Percentiles rank a stretch among this genome's conserved stretches.
These are phyloP conservation scores for Drosophila auraria DNA, from an alignment of 1,140 invertebrate species.

Conservation along the genomic window DNA sequence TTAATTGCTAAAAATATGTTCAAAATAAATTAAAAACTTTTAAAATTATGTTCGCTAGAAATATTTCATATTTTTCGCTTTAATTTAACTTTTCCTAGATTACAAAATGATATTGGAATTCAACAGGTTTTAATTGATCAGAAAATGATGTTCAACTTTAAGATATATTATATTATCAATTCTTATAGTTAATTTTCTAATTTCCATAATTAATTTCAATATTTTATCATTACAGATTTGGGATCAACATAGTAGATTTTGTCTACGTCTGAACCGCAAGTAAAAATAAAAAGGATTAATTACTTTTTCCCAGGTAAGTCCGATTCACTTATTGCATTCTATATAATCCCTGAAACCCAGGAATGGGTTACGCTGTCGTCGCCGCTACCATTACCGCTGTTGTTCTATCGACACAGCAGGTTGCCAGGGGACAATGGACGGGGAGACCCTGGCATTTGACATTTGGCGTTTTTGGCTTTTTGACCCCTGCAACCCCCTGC, in stretches of 20 bases:
- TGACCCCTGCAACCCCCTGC: constrained; percentile 50
- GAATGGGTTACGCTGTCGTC: constrained; percentile 24
- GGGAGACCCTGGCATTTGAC: constrained; percentile 64
- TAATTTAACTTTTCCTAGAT: too few species aligned
- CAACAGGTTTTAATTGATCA: too few species aligned
- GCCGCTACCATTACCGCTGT: constrained; percentile 19
- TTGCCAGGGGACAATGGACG: constrained; percentile 48
- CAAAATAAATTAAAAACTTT: too few species aligned
- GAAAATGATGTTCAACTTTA: too few species aligned
- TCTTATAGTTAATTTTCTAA: background rate
- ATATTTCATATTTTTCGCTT: too few species aligned
- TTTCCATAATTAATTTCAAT: background rate
- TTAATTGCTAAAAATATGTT: too few species aligned
- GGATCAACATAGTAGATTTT: too few species aligned
- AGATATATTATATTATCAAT: too few species aligned
- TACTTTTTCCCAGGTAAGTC: background rate
- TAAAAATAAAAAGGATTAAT: background rate
- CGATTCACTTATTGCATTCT: constrained; percentile 10
- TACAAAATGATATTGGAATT: too few species aligned
- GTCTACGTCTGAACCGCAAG: too few species aligned
- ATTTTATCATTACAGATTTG: background rate
- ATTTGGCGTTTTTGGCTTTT: constrained; percentile 68
- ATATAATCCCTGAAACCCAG: constrained; percentile 28
- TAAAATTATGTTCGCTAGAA: too few species aligned
- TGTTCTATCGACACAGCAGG: constrained; percentile 45